phyloP scores from a whole-genome alignment of 2,888 invertebrate species.

The Pilophorus perplexus region DNA sequence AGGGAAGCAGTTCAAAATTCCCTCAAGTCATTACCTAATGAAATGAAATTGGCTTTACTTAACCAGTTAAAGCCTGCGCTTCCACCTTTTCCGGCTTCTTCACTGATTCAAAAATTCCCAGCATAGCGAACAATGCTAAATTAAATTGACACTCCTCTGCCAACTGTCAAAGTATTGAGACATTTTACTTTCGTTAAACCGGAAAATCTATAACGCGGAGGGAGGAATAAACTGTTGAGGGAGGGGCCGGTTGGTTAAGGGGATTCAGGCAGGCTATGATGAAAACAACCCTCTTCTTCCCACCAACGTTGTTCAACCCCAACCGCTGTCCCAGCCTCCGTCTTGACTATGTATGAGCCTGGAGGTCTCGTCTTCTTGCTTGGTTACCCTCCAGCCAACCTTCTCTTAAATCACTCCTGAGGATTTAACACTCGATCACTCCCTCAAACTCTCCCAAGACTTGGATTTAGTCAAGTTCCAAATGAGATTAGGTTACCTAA shows the following conservation, averaged over 20 bases:
- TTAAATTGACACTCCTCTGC: no score
- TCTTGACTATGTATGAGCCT: constrained; percentile 25
- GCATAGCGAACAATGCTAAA: no score
- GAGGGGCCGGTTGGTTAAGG: not conserved
- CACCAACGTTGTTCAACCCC: not conserved
- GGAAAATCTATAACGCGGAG: not conserved
- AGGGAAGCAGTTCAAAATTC: no score
- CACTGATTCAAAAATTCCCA: no score
- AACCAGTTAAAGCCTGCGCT: no score
- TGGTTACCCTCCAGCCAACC: not conserved
- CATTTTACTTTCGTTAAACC: not conserved
- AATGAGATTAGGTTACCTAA: constrained; percentile 14
- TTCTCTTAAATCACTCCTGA: constrained; percentile 6
- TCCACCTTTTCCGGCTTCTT: no score
- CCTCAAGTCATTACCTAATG: no score
- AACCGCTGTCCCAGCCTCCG: not conserved
- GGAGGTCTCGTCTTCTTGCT: constrained; percentile 14
- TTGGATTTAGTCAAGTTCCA: not conserved
- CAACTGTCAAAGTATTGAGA: not conserved
- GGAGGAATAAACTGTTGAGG: no score
- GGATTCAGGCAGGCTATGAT: not conserved
- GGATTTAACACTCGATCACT: constrained; percentile 28
- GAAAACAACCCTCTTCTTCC: constrained; percentile 16
- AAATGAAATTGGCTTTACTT: no score
- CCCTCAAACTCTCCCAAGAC: not conserved